Conservation (phyloP, 2,113 vertebrate species). For the Bambusicola thoracicus region DNA sequence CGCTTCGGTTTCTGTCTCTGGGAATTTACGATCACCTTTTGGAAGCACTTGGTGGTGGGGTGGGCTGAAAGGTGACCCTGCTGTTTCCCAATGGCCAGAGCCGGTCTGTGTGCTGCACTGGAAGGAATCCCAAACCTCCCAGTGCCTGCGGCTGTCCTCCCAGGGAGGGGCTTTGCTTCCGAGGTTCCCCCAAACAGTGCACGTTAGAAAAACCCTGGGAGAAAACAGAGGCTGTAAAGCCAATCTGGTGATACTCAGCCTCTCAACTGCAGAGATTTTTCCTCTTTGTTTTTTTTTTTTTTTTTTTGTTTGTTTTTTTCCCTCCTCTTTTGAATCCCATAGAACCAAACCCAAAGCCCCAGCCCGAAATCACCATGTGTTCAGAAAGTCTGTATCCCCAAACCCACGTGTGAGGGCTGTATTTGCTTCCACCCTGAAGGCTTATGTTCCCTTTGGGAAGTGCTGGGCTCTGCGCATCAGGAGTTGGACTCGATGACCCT, state of each 20-base stretch:
- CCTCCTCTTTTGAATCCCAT: too few species aligned
- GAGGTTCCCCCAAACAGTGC: neutral
- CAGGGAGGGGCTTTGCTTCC: neutral
- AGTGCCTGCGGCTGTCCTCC: neutral
- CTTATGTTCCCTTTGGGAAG: constrained; percentile 17
- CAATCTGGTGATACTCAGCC: neutral
- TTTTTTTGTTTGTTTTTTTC: neutral
- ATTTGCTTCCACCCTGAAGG: neutral
- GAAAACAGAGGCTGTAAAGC: neutral
- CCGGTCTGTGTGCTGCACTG: neutral
- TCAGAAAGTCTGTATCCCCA: neutral
- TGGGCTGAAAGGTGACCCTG: neutral
- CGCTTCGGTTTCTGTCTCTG: neutral
- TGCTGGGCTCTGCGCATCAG: neutral
- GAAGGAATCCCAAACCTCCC: neutral
- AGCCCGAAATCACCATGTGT: neutral
- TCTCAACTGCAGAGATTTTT: neutral
- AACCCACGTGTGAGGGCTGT: neutral
- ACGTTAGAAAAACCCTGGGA: neutral
- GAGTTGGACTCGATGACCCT: too few species aligned
- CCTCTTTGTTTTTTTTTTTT: neutral
- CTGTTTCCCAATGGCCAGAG: neutral
- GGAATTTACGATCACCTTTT: neutral
- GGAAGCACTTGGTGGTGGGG: neutral
- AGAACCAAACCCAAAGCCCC: too few species aligned